Base-by-base conservation (phyloP, 2,888 invertebrate species). In the Dicranocentrus wangi region DNA sequence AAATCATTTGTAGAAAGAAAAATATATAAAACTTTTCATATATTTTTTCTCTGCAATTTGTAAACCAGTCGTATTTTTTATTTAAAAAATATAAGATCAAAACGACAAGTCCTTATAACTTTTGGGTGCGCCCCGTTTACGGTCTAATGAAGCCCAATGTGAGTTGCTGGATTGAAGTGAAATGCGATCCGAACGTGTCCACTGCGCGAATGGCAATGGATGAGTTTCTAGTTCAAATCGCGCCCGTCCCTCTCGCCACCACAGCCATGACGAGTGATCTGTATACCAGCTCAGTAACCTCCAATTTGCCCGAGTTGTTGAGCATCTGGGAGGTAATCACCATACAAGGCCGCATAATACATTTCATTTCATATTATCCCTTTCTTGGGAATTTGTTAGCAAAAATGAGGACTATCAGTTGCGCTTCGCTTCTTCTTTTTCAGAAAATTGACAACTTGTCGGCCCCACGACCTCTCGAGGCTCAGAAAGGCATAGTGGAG, bases 271-370 rank as follows among this genome's bases (percentile, higher is more conserved):
- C 76, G 2, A 68, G 60, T 28, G 76, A 76, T 25, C 43, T 76
- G 43, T 76, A 76, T 28, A 68, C 76, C 10, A 28, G 21, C 21
- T 0, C 21, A 2, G 68, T 76, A 7, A 25, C 28, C n/a, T 28
- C 32, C 27, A 76, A 76, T 76, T 60, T 76, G 23, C 60, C 68
- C 15, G 76, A 76, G 32, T 76, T 76, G 43, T 68, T 58, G 47
- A 60, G 15, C 76, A 76, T 76, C 28, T 76, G 76, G 76, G 69
- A 76, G 43, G 76, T 76, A 76, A 32, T n/a, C n/a, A n/a, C n/a
- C n/a, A n/a, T n/a, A n/a, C n/a, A n/a, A n/a, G n/a, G n/a, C n/a
- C n/a, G n/a, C n/a, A n/a, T n/a, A n/a, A n/a, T n/a, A n/a, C n/a
- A n/a, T n/a, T n/a, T n/a, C n/a, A n/a, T n/a, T n/a, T n/a, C n/a